These are phyloP conservation scores for Chironomus striatipennis DNA, from an alignment of 1,140 invertebrate species.

Conservation along the genomic window DNA sequence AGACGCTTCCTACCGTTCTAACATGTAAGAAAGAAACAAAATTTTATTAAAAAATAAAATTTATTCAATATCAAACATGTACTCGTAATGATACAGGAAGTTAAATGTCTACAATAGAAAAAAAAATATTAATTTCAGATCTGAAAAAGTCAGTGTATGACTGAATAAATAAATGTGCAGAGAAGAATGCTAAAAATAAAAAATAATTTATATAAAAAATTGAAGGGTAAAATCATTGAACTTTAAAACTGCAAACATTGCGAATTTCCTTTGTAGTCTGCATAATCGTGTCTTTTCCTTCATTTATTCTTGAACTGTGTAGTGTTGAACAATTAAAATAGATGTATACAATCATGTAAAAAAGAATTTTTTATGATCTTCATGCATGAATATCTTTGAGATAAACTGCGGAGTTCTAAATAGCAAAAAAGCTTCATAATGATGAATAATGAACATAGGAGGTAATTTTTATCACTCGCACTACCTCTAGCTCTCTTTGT, in stretches of 20 bases:
- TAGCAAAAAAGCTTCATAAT: no score
- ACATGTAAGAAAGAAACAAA: no score
- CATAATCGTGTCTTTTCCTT: no score
- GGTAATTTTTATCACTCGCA: not conserved
- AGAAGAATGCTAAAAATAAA: not conserved
- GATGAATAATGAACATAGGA: not conserved
- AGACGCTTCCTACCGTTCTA: no score
- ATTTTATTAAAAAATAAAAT: no score
- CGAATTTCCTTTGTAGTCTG: not conserved
- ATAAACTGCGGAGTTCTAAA: not conserved
- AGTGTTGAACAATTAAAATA: not conserved
- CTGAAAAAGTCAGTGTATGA: no score
- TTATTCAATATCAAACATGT: no score
- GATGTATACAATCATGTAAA: not conserved
- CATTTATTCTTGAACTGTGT: no score
- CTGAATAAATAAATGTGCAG: no score
- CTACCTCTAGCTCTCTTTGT: no score
- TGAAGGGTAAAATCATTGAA: conserved; percentile 21
- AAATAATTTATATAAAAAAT: not conserved
- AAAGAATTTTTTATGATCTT: not conserved
- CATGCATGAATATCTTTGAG: conserved; percentile 6
- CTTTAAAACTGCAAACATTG: conserved; percentile 13
- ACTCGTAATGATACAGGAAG: not conserved
- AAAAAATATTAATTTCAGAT: no score
- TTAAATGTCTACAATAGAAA: not conserved